Base-by-base conservation (phyloP, 2,888 invertebrate species). In the Callyntrura guangdongensis region DNA sequence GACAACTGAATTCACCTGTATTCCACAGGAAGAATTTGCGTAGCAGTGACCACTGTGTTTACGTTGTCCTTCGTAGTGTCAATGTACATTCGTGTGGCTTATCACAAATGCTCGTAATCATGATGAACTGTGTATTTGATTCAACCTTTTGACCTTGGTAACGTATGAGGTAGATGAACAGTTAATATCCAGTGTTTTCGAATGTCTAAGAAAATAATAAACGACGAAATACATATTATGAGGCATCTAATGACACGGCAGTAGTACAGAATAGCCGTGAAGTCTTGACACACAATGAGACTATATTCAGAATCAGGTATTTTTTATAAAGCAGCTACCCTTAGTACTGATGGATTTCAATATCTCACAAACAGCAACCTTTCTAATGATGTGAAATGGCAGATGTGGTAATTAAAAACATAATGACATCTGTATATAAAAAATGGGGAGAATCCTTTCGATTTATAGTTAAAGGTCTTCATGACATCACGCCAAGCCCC, bases 321-420 rank as follows among this genome's bases (percentile, higher is more conserved):
- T 61, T 61, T 17, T 17, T 61, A 17, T 61, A 17, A 61, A 17
- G 59, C n/a, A 8, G 17, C 3, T 3, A 61, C 59, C 1, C 59
- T 61, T 61, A 17, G 17, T 17, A 61, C 59, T 61, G 20, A 61
- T 17, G 17, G 59, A 61, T 17, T 61, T 61, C n/a, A 61, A 61
- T 17, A 1, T 61, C 2, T 53, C 53, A 2, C 53, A 53, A 11
- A 14, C 53, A 11, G 36, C 36, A 36, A 36, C 36, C 2, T 36
- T 36, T 36, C 6, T 36, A 36, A 36, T 36, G 36, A 36, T 36
- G n/a, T n/a, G n/a, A n/a, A n/a, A n/a, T n/a, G n/a, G n/a, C n/a
- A n/a, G n/a, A n/a, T n/a, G n/a, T n/a, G n/a, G n/a, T n/a, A n/a
- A n/a, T n/a, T n/a, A n/a, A n/a, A n/a, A n/a, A n/a, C n/a, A n/a